Base-by-base conservation (phyloP, 2,888 invertebrate genomes). In the Lithodes maja region DNA sequence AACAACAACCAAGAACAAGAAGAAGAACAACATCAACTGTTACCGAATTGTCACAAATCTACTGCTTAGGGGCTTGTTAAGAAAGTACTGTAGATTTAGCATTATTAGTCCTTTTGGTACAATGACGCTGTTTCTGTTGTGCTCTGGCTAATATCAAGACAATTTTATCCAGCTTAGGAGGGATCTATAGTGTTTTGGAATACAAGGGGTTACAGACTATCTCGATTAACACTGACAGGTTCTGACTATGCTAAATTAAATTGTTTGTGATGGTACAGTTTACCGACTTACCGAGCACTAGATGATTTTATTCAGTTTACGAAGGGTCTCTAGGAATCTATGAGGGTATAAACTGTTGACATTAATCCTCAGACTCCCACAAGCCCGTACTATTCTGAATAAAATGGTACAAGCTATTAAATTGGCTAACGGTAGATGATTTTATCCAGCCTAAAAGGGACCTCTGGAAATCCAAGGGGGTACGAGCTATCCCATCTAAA, bases 11-110 rank as follows among this genome's bases (percentile, higher is more conserved):
- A 33, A 33, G 33, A 33, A 33, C 33, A 33, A 33, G 33, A 33
- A 33, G 33, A 33, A 33, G 33, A 33, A 33, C 84, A 84, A 54
- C 84, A 74, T 55, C 80, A 61, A 33, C 55, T 12, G 80, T n/a
- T 55, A 80, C 54, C 55, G 12, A 61, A 7, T 5, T 61, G 61
- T 61, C 61, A 61, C 61, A 61, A 61, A 61, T 61, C 5, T 61
- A 61, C 7, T 61, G 61, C 12, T 61, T 61, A 61, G 5, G 61
- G 5, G 61, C 61, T 12, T 61, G 61, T 5, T 61, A 61, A 33
- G 33, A 33, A 33, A 33, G 33, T 33, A 33, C 33, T 33, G 33
- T 33, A 33, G 33, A 33, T 33, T 33, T 33, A 33, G 33, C 33
- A 33, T 33, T 33, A 33, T 33, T 33, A 33, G 12, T 12, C 61